Conservation (phyloP, 2,797 vertebrate species). For the Argya squamiceps region DNA sequence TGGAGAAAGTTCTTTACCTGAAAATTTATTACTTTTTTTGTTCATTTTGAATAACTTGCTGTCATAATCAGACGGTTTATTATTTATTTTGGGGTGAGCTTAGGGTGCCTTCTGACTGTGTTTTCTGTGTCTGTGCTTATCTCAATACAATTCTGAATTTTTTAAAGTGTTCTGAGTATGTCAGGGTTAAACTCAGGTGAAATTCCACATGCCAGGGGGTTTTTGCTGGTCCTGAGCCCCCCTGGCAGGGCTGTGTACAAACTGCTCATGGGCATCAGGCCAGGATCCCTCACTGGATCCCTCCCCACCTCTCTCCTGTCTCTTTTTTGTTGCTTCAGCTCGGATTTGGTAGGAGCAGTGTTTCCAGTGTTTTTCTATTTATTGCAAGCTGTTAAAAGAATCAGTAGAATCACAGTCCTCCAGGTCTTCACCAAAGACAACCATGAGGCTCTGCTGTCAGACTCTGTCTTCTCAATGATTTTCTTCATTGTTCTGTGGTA, state of each 20-base stretch:
- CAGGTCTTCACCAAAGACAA: accelerated
- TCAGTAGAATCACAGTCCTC: neutral
- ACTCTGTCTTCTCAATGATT: neutral
- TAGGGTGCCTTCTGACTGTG: neutral
- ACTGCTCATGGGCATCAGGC: neutral
- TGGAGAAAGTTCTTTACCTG: neutral
- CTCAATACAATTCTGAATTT: neutral
- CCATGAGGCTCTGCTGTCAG: accelerated
- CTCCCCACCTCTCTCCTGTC: neutral
- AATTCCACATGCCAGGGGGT: accelerated
- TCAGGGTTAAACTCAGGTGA: neutral
- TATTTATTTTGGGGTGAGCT: accelerated
- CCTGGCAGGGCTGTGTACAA: neutral
- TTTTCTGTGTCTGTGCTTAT: neutral
- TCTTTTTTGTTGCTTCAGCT: neutral
- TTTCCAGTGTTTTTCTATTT: neutral
- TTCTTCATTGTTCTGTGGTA: neutral
- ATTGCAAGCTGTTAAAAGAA: neutral
- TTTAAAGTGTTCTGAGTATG: neutral
- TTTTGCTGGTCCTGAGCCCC: neutral
- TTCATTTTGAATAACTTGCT: neutral
- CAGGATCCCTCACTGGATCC: neutral
- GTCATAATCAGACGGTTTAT: neutral
- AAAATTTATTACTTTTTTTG: neutral
- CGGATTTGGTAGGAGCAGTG: neutral